Conservation (phyloP, 2,113 vertebrate genomes). For the Tupaia chinensis region DNA sequence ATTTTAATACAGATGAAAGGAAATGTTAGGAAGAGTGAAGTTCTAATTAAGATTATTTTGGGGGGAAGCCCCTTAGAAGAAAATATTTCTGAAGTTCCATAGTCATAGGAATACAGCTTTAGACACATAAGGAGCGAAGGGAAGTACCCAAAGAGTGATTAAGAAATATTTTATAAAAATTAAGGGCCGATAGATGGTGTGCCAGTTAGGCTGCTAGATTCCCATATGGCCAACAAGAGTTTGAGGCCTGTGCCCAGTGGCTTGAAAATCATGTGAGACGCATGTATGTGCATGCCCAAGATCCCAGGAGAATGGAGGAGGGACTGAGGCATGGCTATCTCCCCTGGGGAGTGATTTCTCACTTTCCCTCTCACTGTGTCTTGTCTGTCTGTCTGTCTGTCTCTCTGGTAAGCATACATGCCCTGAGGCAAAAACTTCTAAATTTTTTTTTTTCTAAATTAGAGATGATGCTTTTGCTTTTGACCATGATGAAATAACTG, state of each 20-base stretch:
- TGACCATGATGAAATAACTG: not conserved
- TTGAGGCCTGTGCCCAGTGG: too few relatives aligned
- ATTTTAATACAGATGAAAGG: not conserved
- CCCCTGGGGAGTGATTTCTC: too few relatives aligned
- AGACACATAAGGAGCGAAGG: not conserved
- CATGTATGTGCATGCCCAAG: too few relatives aligned
- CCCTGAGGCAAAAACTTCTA: too few relatives aligned
- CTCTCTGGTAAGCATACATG: too few relatives aligned
- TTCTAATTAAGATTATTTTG: not conserved
- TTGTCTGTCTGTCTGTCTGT: too few relatives aligned
- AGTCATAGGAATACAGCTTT: not conserved
- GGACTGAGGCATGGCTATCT: too few relatives aligned
- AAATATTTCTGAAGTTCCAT: not conserved
- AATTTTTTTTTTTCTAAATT: slow-evolving; percentile 37
- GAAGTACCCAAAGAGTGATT: slow-evolving; percentile 26
- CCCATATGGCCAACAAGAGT: too few relatives aligned
- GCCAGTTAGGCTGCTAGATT: too few relatives aligned
- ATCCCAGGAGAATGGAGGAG: too few relatives aligned
- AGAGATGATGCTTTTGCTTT: not conserved
- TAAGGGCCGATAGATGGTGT: not conserved
- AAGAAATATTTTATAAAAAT: slow-evolving; percentile 79
- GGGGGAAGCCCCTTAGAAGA: not conserved
- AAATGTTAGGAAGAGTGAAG: not conserved
- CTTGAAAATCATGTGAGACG: too few relatives aligned
- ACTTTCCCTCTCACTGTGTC: too few relatives aligned